Conservation (phyloP, 2,113 vertebrate species). For the Alces alces region DNA sequence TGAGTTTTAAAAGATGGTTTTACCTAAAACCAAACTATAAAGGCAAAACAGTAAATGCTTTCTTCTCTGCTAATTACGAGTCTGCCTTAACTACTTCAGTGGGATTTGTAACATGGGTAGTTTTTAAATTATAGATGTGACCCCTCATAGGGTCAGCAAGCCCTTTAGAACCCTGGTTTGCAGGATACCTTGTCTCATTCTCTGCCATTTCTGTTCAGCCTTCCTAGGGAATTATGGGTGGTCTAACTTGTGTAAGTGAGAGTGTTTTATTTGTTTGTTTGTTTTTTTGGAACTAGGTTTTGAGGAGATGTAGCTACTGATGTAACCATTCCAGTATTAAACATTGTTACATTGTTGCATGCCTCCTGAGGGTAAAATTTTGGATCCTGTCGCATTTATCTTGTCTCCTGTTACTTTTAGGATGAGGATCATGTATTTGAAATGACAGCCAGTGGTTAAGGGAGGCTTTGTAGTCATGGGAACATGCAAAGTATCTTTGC, state of each 20-base stretch:
- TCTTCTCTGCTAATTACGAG: background rate
- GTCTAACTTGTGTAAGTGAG: background rate
- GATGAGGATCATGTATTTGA: background rate
- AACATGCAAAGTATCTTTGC: background rate
- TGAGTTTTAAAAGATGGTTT: background rate
- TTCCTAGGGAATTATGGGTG: background rate
- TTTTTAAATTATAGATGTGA: background rate
- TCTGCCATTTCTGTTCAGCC: background rate
- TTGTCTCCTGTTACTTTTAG: background rate
- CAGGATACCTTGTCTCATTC: background rate
- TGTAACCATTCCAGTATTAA: background rate
- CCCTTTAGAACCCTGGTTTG: background rate
- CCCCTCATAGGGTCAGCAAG: background rate
- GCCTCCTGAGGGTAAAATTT: background rate
- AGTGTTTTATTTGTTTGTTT: background rate
- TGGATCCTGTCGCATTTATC: background rate
- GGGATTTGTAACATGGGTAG: background rate
- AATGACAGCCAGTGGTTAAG: background rate
- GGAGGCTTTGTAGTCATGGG: background rate
- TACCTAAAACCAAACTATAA: background rate
- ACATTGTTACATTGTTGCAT: background rate
- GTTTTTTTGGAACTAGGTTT: background rate
- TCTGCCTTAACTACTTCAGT: background rate
- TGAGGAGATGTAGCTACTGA: background rate
- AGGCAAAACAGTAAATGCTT: background rate